Conservation (phyloP, 2,113 vertebrate species). For the Lepisosteus osseus region DNA sequence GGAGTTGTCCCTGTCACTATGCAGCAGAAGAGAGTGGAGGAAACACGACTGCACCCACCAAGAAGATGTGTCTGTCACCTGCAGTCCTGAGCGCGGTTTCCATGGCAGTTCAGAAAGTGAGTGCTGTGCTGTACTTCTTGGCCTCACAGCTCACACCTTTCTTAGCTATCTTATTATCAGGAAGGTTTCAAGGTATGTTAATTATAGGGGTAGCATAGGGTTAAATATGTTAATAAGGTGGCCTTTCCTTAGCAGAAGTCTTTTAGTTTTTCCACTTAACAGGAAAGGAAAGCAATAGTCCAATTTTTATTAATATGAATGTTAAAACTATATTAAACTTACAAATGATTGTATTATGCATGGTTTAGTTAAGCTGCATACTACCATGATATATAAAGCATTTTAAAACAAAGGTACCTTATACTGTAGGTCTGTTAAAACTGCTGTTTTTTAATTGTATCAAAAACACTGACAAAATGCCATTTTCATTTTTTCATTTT, state of each 20-base stretch:
- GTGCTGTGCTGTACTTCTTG: constrained; percentile 3
- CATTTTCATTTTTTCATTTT: no score
- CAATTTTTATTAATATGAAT: not conserved
- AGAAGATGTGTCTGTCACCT: constrained; percentile 79
- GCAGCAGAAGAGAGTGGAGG: constrained; percentile 76
- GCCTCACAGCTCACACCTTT: not conserved
- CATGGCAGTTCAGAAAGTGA: constrained; percentile 69
- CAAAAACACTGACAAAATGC: no score
- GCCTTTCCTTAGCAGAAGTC: not conserved
- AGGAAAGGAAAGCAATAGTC: not conserved
- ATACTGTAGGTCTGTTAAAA: no score
- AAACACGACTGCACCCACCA: constrained; percentile 82
- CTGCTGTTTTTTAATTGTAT: no score
- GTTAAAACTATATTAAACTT: no score
- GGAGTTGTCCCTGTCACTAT: constrained; percentile 76
- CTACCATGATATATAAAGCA: no score
- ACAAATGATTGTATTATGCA: no score
- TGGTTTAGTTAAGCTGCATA: no score
- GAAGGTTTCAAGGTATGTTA: constrained; percentile 8
- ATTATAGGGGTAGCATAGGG: not conserved
- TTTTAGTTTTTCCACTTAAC: not conserved
- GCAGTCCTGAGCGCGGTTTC: constrained; percentile 62
- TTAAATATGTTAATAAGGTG: constrained; percentile 4
- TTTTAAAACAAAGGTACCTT: no score
- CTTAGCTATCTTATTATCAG: not conserved